These are phyloP conservation scores for Albula glossodonta DNA, from an alignment of 2,113 vertebrate species.

Conservation along the genomic window DNA sequence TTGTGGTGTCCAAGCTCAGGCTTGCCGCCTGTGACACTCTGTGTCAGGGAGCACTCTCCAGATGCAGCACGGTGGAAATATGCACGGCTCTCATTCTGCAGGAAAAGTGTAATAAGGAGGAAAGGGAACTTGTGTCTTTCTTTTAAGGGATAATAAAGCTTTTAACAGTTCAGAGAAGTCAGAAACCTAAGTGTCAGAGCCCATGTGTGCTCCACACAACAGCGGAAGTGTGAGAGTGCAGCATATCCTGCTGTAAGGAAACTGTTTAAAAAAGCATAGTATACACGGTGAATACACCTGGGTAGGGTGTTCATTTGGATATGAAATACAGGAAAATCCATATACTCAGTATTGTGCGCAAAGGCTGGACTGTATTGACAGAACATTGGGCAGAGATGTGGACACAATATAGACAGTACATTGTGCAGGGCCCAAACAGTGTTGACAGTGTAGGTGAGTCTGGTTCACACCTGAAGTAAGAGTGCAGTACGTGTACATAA, in stretches of 20 bases:
- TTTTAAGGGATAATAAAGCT: conserved; percentile 23
- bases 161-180: conserved; percentile 5
- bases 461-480: background rate
- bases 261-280: conserved; percentile 30
- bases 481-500: background rate
- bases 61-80: background rate
- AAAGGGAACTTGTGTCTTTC: background rate
- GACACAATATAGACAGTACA: no score
- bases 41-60: conserved; percentile 43
- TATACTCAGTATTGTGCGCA: no score
- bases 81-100: conserved; percentile 9
- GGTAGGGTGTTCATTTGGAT: background rate
- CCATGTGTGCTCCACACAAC: conserved; percentile 67
- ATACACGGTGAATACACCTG: background rate
- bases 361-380: no score
- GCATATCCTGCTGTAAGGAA: conserved; percentile 71
- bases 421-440: no score
- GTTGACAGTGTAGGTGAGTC: no score
- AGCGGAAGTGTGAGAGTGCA: conserved; percentile 65
- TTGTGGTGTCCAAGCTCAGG: conserved; percentile 34
- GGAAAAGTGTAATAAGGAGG: background rate
- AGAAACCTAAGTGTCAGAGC: conserved; percentile 31
- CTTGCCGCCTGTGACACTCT: conserved; percentile 31
- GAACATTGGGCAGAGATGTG: no score
- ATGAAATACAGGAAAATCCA: no score